Conservation (phyloP, 2,888 invertebrate genomes). For the Lomographa bimaculata region DNA sequence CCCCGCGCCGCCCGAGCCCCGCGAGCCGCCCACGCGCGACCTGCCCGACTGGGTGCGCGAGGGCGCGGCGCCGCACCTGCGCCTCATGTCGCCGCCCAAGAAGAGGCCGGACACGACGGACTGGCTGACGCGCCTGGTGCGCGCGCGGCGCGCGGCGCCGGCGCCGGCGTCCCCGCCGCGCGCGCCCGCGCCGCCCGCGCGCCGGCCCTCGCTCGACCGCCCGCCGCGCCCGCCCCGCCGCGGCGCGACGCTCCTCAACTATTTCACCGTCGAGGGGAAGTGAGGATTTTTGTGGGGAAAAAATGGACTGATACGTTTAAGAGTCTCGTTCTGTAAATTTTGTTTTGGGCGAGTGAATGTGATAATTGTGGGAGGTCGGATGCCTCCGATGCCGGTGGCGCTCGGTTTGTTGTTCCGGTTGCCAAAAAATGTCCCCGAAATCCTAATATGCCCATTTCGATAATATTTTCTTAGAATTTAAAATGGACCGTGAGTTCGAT, state of each 20-base stretch:
- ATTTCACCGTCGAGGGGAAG: constrained; percentile 60
- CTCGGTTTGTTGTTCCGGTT: no score
- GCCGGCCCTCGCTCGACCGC: neutral
- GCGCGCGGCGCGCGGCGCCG: constrained; percentile 2
- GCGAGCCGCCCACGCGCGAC: constrained; percentile 86
- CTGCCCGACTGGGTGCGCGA: constrained; percentile 90
- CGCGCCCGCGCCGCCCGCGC: neutral
- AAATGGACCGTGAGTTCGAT: no score
- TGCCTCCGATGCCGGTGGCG: no score
- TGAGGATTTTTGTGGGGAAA: constrained; percentile 21
- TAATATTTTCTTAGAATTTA: no score
- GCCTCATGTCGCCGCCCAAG: constrained; percentile 87
- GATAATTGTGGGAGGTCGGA: no score
- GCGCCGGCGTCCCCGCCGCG: neutral
- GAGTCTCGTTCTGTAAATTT: no score
- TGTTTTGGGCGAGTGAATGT: no score
- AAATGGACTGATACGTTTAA: constrained; percentile 38
- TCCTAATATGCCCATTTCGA: no score
- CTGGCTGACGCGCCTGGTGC: constrained; percentile 84
- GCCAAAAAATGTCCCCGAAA: no score
- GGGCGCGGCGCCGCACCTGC: constrained; percentile 90
- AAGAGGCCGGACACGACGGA: constrained; percentile 85
- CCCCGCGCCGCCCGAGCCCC: constrained; percentile 46
- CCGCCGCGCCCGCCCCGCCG: neutral
- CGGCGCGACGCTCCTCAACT: constrained; percentile 56